Evolutionary conservation across 2,888 invertebrate genomes (phyloP), one percentile per base, ranked within the genome.

Genomic region (Ormyrus labotus): DNA sequence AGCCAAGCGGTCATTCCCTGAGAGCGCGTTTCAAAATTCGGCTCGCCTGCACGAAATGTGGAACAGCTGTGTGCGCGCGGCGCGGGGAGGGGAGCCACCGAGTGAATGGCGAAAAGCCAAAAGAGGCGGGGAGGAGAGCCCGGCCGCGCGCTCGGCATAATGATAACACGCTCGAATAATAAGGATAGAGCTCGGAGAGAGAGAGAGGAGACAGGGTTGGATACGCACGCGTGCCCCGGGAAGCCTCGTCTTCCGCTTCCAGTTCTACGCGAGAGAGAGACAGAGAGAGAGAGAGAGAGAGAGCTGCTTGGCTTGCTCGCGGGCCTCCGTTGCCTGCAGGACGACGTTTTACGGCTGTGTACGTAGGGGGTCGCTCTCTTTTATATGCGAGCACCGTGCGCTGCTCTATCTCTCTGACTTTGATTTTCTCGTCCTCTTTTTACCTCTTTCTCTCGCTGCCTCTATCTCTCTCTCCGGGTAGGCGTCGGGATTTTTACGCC

Each of bases 111-210:
- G 55, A 65, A 75, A 65, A 58, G 68, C 51, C 65, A 48, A 60
- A 60, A 34, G 34, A 50, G 8, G 69, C 0, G 63, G 68, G 45
- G 34, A 86, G 45, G 34, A 86, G 86, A 86, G 85, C 84, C 85
- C 84, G 86, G 81, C 87, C 19, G 85, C 86, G 86, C 19, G 85
- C 88, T 84, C 86, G 85, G 86, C 86, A 88, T 87, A 87, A 89
- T 89, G 88, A 90, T 89, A 90, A 88, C 89, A 89, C 89, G 89
- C 88, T 89, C 89, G 89, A 90, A 89, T 90, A 90, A 90, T 89
- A 88, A 89, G 88, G 88, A 89, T 88, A 85, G 83, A 81, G 80
- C 82, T 50, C 78, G 69, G 75, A 75, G 73, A 19, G 19, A 76
- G 60, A 81, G 82, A 88, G 87, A 90, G 90, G 90, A 90, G 88